Conservation (phyloP, 2,113 vertebrate species). For the Phylloscopus trochilus region DNA sequence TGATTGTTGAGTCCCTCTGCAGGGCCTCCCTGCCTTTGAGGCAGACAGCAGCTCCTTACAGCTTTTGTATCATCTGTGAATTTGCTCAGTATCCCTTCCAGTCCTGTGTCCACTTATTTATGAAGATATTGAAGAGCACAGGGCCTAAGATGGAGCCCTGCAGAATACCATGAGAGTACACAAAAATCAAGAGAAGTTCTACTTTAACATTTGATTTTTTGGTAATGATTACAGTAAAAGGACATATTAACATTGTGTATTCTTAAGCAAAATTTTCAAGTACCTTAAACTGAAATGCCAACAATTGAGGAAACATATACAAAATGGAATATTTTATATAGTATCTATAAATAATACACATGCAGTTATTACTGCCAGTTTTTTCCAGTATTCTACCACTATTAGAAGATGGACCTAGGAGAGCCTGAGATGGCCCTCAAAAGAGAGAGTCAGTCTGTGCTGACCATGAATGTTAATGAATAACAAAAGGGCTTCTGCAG, state of each 20-base stretch:
- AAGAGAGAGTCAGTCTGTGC: not conserved
- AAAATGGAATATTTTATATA: not conserved
- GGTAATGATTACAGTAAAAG: not conserved
- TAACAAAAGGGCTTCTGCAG: not conserved
- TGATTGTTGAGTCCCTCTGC: not conserved
- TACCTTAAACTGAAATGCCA: not conserved
- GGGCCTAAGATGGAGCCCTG: not conserved
- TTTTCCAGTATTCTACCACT: not conserved
- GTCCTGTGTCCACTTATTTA: not conserved
- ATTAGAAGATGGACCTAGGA: not conserved
- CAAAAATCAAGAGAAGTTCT: not conserved
- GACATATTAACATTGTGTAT: not conserved
- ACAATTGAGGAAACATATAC: not conserved
- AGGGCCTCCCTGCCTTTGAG: not conserved
- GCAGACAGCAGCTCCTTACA: not conserved
- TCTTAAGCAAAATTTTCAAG: not conserved
- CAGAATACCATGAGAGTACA: not conserved
- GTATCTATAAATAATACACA: not conserved
- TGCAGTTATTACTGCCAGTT: not conserved
- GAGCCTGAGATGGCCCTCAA: not conserved
- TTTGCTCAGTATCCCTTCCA: not conserved
- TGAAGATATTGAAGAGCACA: not conserved
- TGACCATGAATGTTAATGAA: not conserved
- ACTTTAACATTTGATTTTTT: not conserved
- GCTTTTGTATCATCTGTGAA: not conserved